Evolutionary conservation across 2,797 vertebrate species (phyloP), one percentile per base, ranked within the genome.

Genomic region (Cygnus olor): DNA sequence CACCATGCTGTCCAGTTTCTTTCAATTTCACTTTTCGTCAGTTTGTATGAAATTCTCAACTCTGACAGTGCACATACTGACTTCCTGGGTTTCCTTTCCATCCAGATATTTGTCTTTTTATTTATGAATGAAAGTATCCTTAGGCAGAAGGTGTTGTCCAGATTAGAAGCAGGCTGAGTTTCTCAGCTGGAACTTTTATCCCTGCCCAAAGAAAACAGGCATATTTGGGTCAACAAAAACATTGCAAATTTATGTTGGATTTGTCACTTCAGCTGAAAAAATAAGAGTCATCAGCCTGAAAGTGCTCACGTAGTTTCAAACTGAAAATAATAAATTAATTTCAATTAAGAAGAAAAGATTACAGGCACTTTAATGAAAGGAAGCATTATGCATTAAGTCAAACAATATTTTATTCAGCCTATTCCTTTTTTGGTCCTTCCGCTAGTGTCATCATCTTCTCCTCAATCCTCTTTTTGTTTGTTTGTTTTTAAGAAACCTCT

Each of bases 261-360:
- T 92, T 96, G 89, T 94, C 95, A 60, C 80, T 83, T 97, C 96
- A 96, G 96, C 96, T 96, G 95, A 92, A 91, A 95, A 97, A 97
- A 97, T 80, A 97, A 77, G 54, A 94, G 57, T 80, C 86, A 93
- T 80, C 78, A 45, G 64, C 57, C 84, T 88, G 86, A 83, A 94
- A 94, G 61, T 69, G 87, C 93, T 89, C 79, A 69, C 65, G 38
- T 66, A 47, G 80, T 96, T 92, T 58, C 85, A 80, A 89, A 54
- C 32, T 6, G 4, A 94, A 93, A 94, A 92, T 90, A 78, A 89
- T 95, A 85, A 51, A 94, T 85, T 87, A 40, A 71, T 80, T 89
- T 92, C 68, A 82, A 95, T 97, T 96, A 96, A 78, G 61, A 25
- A 71, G 74, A 85, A 92, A 80, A 87, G 14, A 64, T 71, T 87